Conservation (phyloP, 2,888 invertebrate species). For the Drosophila parthenogenetica region DNA sequence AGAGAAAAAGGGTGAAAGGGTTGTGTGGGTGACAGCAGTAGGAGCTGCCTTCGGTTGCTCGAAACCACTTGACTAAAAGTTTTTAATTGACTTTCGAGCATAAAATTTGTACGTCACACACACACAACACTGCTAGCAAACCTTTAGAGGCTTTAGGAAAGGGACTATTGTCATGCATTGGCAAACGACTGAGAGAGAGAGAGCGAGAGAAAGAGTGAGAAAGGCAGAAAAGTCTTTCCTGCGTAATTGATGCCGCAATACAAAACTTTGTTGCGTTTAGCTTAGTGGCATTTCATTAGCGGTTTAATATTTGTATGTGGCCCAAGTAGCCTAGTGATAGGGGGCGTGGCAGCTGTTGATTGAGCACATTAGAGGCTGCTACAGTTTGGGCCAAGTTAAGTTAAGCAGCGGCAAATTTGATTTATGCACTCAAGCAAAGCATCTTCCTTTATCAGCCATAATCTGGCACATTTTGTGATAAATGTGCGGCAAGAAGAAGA, state of each 20-base stretch:
- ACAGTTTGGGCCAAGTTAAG: constrained; percentile 18
- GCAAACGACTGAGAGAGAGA: constrained; percentile 49
- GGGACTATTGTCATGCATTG: constrained; percentile 36
- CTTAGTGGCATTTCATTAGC: constrained; percentile 74
- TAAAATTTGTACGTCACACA: constrained; percentile 37
- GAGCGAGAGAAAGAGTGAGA: background rate
- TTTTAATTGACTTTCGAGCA: constrained; percentile 74
- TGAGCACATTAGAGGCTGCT: constrained; percentile 26
- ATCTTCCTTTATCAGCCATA: constrained; percentile 36
- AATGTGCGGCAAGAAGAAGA: constrained; percentile 25
- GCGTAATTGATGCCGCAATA: background rate
- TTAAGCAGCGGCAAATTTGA: constrained; percentile 51
- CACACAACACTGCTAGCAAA: background rate
- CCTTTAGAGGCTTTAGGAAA: too few relatives aligned
- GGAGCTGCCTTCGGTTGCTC: constrained; percentile 8
- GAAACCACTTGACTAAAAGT: constrained; percentile 68
- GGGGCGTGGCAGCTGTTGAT: constrained; percentile 19
- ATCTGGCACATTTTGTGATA: constrained; percentile 38
- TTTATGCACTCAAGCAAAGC: constrained; percentile 48
- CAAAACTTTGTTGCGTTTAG: constrained; percentile 59
- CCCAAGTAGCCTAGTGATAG: constrained; percentile 10
- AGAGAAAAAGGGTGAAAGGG: background rate
- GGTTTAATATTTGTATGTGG: constrained; percentile 40
- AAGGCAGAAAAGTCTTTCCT: constrained; percentile 34
- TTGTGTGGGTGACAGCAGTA: background rate